Conservation (phyloP, 2,797 vertebrate genomes). For the Geotrypetes seraphini region DNA sequence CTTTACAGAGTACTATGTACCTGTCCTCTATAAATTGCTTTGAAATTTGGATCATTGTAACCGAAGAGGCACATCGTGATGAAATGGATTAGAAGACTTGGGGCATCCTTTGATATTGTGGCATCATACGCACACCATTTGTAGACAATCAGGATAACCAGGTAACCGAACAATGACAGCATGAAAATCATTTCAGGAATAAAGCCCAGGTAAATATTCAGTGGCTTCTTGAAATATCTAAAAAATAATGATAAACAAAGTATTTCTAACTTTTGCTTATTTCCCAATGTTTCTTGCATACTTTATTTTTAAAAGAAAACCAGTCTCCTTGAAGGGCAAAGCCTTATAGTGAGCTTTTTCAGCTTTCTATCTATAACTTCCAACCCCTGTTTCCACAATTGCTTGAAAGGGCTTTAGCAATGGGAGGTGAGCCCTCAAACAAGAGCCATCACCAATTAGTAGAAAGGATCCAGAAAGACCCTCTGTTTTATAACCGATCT, state of each 20-base stretch:
- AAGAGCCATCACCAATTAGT: too few species aligned
- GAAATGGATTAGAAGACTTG: constrained; percentile 91
- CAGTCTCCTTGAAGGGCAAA: too few species aligned
- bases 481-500: too few species aligned
- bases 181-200: constrained; percentile 95
- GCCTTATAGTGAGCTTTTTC: too few species aligned
- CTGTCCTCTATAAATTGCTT: constrained; percentile 84
- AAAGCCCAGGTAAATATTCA: constrained; percentile 91
- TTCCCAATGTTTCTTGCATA: too few species aligned
- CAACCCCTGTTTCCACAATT: too few species aligned
- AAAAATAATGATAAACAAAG: neutral
- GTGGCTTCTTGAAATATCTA: constrained; percentile 89
- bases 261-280: too few species aligned
- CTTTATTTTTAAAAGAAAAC: too few species aligned
- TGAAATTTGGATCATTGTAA: constrained; percentile 62
- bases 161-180: constrained; percentile 83
- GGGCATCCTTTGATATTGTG: constrained; percentile 66
- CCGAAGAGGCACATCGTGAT: constrained; percentile 98
- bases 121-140: constrained; percentile 84
- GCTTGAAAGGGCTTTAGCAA: too few species aligned
- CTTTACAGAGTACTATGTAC: constrained; percentile 59
- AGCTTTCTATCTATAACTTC: too few species aligned
- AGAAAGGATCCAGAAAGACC: too few species aligned
- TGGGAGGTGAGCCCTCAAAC: too few species aligned
- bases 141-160: constrained; percentile 84